Evolutionary conservation across 2,888 invertebrate genomes (phyloP), one percentile per base, ranked within the genome.

Genomic region (Hirtodrosophila cameraria): DNA sequence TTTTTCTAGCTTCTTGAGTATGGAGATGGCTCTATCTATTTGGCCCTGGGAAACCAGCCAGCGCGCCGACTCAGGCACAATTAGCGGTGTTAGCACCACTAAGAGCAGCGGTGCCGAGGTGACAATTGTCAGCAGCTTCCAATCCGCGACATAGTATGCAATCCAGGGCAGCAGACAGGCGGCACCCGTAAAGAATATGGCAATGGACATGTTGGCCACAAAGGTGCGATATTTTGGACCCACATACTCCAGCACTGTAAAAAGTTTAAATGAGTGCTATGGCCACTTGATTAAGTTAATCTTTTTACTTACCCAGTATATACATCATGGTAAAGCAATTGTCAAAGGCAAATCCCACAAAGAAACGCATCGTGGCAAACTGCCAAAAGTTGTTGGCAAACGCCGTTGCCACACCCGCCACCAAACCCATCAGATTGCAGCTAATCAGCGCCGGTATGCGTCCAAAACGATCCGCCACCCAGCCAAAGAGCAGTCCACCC

Each of bases 271-370:
- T 9, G 20, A 39, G 7, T n/a, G n/a, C 18, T 18, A 18, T 18
- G 18, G 18, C 18, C 1, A 18, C 18, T 18, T 5, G 2, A 18
- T n/a, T n/a, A 36, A 7, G 1, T 18, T 36, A 36, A 18, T 36
- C 13, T 9, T 13, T 46, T 18, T 35, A 89, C 94, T 94, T 91
- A 97, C 97, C 96, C 75, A 97, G 92, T 88, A 97, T 97, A 79
- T 97, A 97, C 96, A 97, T 97, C 96, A 97, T 97, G 18, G 96
- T 96, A 90, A 96, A 97, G 87, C 96, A 96, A 90, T 96, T 97
- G 90, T 97, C 97, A 85, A 96, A 97, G 1, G 96, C 96, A 88
- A 97, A 93, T 4, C 97, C 97, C 1, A 97, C 95, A 45, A 97
- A 92, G 91, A 97, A 97, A 39, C 97, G 92, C 90, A 96, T 96